Conservation (phyloP, 2,797 vertebrate species). For the Chelon auratus region DNA sequence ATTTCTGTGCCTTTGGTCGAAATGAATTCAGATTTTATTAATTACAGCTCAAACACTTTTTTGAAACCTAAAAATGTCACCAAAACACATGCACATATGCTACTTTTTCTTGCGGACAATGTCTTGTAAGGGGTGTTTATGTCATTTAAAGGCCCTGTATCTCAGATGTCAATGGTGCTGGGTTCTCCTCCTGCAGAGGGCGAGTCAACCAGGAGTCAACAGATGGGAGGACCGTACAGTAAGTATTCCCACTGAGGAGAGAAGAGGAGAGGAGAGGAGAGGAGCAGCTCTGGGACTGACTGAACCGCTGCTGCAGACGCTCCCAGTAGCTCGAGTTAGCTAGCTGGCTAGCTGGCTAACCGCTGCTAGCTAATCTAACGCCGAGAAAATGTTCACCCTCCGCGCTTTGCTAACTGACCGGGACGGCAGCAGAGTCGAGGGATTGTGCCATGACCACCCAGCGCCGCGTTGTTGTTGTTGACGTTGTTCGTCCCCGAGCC, state of each 20-base stretch:
- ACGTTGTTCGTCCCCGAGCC: constrained; percentile 23
- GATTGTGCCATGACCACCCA: constrained; percentile 57
- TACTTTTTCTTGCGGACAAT: background rate
- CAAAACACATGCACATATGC: background rate
- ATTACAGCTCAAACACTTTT: background rate
- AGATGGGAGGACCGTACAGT: constrained; percentile 25
- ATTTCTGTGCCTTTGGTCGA: too few species aligned
- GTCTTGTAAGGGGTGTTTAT: background rate
- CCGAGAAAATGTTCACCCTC: constrained; percentile 17
- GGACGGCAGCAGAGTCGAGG: constrained; percentile 41
- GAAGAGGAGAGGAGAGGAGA: background rate
- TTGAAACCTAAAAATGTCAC: background rate
- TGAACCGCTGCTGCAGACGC: constrained; percentile 25
- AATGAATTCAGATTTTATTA: too few species aligned
- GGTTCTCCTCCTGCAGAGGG: constrained; percentile 6
- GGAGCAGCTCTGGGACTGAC: constrained; percentile 30
- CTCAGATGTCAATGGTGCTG: background rate
- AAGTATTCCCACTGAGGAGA: constrained; percentile 4
- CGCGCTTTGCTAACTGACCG: constrained; percentile 18
- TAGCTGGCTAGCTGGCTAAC: constrained; percentile 56
- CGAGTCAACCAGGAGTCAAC: background rate
- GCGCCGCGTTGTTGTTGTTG: constrained; percentile 64
- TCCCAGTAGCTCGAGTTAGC: constrained; percentile 5
- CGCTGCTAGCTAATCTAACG: constrained; percentile 46
- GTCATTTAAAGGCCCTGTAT: background rate